Evolutionary conservation across 1,140 invertebrate genomes (phyloP).

Genomic region (Antheraea mylitta): DNA sequence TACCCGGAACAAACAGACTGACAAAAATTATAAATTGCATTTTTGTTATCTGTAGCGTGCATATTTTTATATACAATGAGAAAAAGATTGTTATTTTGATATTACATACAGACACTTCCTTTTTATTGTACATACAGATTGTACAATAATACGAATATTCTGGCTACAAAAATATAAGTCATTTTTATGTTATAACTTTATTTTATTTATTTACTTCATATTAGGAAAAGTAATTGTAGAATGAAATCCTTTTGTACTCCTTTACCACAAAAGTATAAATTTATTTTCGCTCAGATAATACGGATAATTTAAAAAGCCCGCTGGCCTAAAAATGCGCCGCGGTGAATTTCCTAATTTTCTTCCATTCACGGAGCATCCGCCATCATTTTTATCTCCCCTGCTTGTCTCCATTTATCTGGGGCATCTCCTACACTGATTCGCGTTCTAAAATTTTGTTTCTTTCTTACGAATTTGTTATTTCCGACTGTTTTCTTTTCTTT

Average conservation of each 20-base stretch:
- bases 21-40: too few species aligned
- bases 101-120: too few species aligned
- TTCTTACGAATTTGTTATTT: constrained; percentile 75
- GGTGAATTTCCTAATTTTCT: constrained; percentile 73
- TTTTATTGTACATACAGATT: too few species aligned
- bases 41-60: too few species aligned
- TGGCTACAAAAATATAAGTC: background rate
- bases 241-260: constrained; percentile 24
- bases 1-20: too few species aligned
- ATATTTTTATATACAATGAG: too few species aligned
- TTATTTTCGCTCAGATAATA: constrained; percentile 39
- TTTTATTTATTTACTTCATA: background rate
- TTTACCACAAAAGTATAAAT: constrained; percentile 30
- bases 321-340: constrained; percentile 50
- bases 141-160: too few species aligned
- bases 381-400: constrained; percentile 72
- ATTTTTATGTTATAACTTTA: background rate
- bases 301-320: constrained; percentile 59
- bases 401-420: constrained; percentile 68
- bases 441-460: constrained; percentile 71
- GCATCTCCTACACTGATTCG: constrained; percentile 55
- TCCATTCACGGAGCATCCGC: constrained; percentile 67
- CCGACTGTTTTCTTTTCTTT: constrained; percentile 65
- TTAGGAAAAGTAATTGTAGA: background rate
- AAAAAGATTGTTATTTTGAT: too few species aligned